Conservation (phyloP, 2,113 vertebrate genomes). For the Elephas maximus region DNA sequence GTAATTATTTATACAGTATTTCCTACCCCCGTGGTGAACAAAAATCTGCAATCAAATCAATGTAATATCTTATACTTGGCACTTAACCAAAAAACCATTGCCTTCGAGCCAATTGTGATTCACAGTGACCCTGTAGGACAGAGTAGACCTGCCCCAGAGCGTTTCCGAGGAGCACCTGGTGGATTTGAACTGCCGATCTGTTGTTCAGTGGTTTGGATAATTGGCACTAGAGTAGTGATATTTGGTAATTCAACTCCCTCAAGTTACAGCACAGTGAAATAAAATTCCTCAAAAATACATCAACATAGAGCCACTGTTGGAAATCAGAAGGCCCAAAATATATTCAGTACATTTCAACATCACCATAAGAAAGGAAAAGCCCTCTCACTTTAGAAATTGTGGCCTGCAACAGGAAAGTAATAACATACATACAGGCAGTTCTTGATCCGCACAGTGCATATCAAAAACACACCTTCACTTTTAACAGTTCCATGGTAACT, state of each 20-base stretch:
- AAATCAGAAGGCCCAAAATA: neutral
- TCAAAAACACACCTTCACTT: neutral
- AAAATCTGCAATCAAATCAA: slow-evolving; percentile 35
- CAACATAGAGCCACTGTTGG: neutral
- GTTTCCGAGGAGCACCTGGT: too few species aligned
- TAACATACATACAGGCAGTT: neutral
- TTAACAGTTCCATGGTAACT: neutral
- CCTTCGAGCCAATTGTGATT: too few species aligned
- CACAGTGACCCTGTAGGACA: too few species aligned
- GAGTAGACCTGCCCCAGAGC: too few species aligned
- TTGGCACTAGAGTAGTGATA: neutral
- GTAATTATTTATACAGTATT: neutral
- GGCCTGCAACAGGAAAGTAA: neutral
- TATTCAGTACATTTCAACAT: neutral
- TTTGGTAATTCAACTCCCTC: slow-evolving; percentile 19
- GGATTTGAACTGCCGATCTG: too few species aligned
- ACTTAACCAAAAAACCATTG: neutral
- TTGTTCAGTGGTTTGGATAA: too few species aligned
- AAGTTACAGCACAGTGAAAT: neutral
- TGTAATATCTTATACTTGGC: neutral
- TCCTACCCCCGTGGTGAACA: neutral
- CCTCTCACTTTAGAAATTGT: slow-evolving; percentile 39
- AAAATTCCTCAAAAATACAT: slow-evolving; percentile 44
- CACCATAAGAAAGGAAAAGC: neutral
- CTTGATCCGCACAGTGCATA: neutral